Base-by-base conservation (phyloP, 2,797 vertebrate genomes). In the Semotilus atromaculatus region DNA sequence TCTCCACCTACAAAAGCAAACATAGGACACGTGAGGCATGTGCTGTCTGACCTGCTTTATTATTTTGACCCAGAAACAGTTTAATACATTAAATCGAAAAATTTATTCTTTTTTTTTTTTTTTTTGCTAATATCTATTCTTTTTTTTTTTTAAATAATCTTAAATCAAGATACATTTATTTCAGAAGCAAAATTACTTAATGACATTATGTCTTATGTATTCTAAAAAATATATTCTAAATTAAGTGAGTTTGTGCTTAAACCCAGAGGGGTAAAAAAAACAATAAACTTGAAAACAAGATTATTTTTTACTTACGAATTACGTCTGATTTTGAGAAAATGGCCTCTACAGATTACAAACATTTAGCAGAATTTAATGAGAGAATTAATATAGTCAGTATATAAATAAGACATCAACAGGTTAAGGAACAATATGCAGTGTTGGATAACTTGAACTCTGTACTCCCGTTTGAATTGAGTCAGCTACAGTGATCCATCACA, bases 1-100 rank as follows among this genome's bases (percentile, higher is more conserved):
- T 92, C 91, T 45, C 88, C 90, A 73, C 82, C 91, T 90, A 58
- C 18, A 79, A 66, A 82, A 58, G 21, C 43, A 83, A 62, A 9
- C 40, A 80, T 55, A 29, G 10, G 71, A 29, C 34, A 68, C 38
- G n/a, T 34, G 29, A 70, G 55, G 9, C 55, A 31, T 31, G 29
- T 6, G 19, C 5, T 23, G 18, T 8, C 8, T 34, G 77, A 23
- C 29, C 10, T 53, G 45, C 10, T 21, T 74, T 53, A 74, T 53
- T 6, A 36, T 55, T 74, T 53, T 53, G 6, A 74, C 31, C 6
- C 26, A 73, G 26, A 73, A 74, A 53, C 38, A 11, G 26, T 60
- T 26, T 62, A 16, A 29, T 62, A 62, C 40, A 45, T 23, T 0
- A 4, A 26, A 6, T 58, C 10, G 23, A 75, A 21, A 40, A 40